Evolutionary conservation across 2,113 vertebrate genomes (phyloP).

Genomic region (Acrocephalus kingi): DNA sequence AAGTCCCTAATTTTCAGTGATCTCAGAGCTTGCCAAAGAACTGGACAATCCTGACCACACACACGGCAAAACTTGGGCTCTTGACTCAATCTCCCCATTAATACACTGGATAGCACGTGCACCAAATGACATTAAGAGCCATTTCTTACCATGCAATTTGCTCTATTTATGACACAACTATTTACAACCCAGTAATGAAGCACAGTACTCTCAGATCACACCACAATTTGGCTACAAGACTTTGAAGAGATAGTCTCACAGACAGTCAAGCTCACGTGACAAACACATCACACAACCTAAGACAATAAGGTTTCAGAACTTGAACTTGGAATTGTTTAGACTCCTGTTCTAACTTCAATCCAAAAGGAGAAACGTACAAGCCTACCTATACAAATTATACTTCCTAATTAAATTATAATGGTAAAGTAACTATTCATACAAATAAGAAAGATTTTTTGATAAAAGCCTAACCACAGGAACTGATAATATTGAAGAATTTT

Average conservation of each 20-base stretch:
- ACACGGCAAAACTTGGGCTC: background rate
- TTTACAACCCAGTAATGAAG: background rate
- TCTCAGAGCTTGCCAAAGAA: background rate
- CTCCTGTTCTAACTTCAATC: background rate
- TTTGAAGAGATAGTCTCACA: background rate
- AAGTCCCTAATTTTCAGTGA: background rate
- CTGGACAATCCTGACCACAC: rapidly evolving
- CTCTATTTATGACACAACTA: background rate
- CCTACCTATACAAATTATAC: conserved; percentile 26
- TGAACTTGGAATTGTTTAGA: conserved; percentile 19
- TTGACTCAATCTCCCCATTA: background rate
- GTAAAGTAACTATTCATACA: conserved; percentile 5
- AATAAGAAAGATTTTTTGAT: background rate
- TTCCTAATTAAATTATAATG: conserved; percentile 40
- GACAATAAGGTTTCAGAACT: conserved; percentile 5
- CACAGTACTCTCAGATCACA: background rate
- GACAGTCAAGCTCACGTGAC: background rate
- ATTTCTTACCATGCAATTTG: background rate
- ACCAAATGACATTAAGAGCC: background rate
- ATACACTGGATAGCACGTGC: rapidly evolving
- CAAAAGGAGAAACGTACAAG: conserved; percentile 13
- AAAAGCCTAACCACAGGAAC: background rate
- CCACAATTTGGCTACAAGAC: background rate
- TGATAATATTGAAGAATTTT: background rate
- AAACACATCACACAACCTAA: background rate